Conservation (phyloP, 2,113 vertebrate genomes). For the Boulengeromyrus knoepffleri region DNA sequence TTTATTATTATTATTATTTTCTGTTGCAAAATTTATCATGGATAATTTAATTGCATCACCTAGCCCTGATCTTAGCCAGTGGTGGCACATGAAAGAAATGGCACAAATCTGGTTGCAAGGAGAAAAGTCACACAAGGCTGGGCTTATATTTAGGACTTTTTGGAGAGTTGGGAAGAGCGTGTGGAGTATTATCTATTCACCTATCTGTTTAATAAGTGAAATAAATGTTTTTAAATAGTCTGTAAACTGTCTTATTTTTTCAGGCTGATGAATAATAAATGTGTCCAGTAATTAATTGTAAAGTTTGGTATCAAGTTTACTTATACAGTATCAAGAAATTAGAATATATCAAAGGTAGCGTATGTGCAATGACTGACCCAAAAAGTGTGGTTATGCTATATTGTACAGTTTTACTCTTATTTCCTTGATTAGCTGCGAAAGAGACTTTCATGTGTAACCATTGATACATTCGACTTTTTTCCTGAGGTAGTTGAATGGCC, state of each 20-base stretch:
- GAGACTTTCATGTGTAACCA: neutral
- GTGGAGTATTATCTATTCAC: neutral
- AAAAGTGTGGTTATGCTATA: neutral
- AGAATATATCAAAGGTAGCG: neutral
- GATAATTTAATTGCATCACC: neutral
- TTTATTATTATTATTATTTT: neutral
- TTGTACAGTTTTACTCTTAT: neutral
- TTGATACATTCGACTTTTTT: neutral
- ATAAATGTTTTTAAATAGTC: neutral
- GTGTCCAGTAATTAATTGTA: neutral
- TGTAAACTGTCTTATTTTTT: neutral
- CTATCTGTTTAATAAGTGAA: neutral
- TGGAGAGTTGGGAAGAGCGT: neutral
- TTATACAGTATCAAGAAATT: neutral
- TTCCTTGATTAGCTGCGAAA: neutral
- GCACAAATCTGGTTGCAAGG: neutral
- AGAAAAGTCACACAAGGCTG: neutral
- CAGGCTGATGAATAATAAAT: neutral
- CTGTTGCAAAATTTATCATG: neutral
- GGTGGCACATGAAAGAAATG: neutral
- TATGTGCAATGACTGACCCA: neutral
- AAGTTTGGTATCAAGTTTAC: neutral
- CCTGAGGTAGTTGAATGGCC: neutral
- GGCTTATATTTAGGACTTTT: neutral
- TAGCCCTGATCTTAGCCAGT: neutral